Percentiles rank a stretch among this genome's conserved stretches.
These are phyloP conservation scores for Hippopotamyrus pictus DNA, from an alignment of 2,797 vertebrate genomes.

Conservation along the genomic window DNA sequence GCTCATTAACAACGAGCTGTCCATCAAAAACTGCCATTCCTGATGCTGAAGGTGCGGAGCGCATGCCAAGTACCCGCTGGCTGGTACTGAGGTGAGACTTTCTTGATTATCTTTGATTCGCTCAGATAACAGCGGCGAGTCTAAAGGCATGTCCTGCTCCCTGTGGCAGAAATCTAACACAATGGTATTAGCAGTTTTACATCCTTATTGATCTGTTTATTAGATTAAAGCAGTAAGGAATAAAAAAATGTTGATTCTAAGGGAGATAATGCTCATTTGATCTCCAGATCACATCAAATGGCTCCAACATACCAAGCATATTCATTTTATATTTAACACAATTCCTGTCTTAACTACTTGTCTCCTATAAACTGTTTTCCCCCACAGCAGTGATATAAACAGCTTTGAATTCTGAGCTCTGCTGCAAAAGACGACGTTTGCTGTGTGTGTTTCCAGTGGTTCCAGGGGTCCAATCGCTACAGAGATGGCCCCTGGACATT, in stretches of 20 bases:
- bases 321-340: background rate
- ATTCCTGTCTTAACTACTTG: background rate
- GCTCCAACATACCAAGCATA: background rate
- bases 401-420: background rate
- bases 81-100: slow-evolving; percentile 4
- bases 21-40: slow-evolving; percentile 10
- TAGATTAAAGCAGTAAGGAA: background rate
- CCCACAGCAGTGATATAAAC: background rate
- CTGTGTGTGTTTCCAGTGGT: background rate
- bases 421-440: background rate
- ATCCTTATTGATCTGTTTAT: slow-evolving; percentile 16
- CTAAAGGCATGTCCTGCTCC: background rate
- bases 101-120: slow-evolving; percentile 13
- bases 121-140: background rate
- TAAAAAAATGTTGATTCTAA: background rate
- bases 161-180: background rate
- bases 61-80: slow-evolving; percentile 15
- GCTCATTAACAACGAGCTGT: slow-evolving; percentile 18
- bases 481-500: background rate
- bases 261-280: background rate
- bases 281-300: background rate
- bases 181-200: background rate
- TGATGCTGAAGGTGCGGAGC: background rate
- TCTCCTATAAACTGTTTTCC: background rate
- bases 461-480: background rate